phyloP scores from a whole-genome alignment of 1,140 invertebrate genomes.

The Homalodisca vitripennis region DNA sequence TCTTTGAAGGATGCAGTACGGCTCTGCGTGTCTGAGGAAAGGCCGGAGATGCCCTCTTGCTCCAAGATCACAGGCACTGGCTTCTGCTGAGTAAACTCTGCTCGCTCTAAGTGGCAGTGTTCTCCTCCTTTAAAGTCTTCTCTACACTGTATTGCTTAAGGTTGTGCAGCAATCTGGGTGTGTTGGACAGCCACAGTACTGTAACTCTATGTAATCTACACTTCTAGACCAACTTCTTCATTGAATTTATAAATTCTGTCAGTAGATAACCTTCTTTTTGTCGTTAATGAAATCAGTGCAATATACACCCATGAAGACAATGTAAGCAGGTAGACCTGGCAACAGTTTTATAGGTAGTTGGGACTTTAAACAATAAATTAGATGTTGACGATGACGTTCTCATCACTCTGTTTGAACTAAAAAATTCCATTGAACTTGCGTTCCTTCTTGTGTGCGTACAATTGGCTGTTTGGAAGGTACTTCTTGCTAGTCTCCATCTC shows the following conservation, averaged over 20 bases:
- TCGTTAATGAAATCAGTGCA: conserved; percentile 94
- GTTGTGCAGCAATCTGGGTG: conserved; percentile 80
- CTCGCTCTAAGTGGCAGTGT: conserved; percentile 89
- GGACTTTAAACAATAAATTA: conserved; percentile 85
- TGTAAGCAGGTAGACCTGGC: conserved; percentile 89
- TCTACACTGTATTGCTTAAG: conserved; percentile 86
- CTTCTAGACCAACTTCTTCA: conserved; percentile 83
- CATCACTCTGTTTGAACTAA: conserved; percentile 82
- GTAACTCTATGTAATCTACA: conserved; percentile 81
- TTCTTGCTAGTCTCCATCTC: too few relatives aligned
- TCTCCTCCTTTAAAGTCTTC: conserved; percentile 54
- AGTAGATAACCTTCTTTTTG: conserved; percentile 83
- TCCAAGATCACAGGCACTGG: too few relatives aligned
- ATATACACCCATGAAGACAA: conserved; percentile 94
- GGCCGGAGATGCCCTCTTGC: too few relatives aligned
- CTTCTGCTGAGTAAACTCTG: conserved; percentile 87
- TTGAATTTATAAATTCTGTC: conserved; percentile 71
- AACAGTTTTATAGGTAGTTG: conserved; percentile 75
- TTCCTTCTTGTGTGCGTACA: conserved; percentile 69
- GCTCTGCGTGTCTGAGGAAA: too few relatives aligned
- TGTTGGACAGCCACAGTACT: conserved; percentile 90
- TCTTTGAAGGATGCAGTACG: too few relatives aligned
- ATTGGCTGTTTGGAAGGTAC: conserved; percentile 46
- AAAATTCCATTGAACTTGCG: conserved; percentile 85
- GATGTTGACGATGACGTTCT: conserved; percentile 74